Evolutionary conservation across 2,113 vertebrate genomes (phyloP).

Genomic region (Chinchilla lanigera): DNA sequence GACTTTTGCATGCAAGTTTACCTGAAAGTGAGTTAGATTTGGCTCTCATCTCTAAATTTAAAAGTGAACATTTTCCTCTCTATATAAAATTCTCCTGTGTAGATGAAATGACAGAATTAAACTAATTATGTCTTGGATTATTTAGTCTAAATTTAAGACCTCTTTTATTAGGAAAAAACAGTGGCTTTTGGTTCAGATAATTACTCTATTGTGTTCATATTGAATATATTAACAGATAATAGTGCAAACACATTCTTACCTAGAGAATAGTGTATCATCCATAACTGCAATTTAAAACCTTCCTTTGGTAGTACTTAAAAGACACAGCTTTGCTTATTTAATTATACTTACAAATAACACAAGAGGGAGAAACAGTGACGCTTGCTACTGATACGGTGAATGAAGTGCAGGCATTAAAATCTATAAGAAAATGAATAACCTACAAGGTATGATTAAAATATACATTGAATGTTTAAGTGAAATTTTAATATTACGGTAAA

Average conservation of each 20-base stretch:
- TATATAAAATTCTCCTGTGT: not conserved
- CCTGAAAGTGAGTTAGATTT: slow-evolving; percentile 4
- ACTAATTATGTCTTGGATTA: slow-evolving; percentile 70
- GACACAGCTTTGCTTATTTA: slow-evolving; percentile 65
- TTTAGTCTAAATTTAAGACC: slow-evolving; percentile 73
- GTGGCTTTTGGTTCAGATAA: slow-evolving; percentile 79
- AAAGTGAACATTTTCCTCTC: not conserved
- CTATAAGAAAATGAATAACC: slow-evolving; percentile 71
- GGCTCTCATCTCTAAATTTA: not conserved
- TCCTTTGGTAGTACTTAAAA: slow-evolving; percentile 73
- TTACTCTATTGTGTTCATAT: slow-evolving; percentile 86
- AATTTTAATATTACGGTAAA: not conserved
- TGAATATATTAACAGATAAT: slow-evolving; percentile 87
- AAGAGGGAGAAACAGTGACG: slow-evolving; percentile 71
- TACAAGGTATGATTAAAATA: slow-evolving; percentile 4
- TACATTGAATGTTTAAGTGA: not conserved
- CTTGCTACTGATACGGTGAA: slow-evolving; percentile 57
- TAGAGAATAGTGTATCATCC: slow-evolving; percentile 81
- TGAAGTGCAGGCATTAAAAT: slow-evolving; percentile 69
- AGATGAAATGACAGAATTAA: slow-evolving; percentile 73
- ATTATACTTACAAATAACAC: slow-evolving; percentile 61
- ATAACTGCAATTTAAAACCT: slow-evolving; percentile 79
- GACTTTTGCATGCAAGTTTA: slow-evolving; percentile 6
- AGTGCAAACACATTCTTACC: slow-evolving; percentile 84
- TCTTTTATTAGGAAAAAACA: slow-evolving; percentile 76